phyloP scores from a whole-genome alignment of 2,113 vertebrate genomes.

The Equus quagga region DNA sequence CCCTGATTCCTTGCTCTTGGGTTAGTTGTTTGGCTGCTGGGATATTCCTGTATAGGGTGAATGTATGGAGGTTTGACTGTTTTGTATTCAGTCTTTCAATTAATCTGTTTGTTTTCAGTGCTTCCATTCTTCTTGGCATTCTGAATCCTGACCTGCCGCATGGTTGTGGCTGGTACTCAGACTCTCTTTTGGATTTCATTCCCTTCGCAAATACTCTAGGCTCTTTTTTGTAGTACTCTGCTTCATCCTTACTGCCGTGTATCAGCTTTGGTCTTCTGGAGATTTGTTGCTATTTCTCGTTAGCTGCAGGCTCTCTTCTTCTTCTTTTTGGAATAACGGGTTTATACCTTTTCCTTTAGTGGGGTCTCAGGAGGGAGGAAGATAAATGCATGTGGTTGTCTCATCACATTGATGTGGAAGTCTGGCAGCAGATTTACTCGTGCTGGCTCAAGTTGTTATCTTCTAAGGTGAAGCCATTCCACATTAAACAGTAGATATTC shows the following conservation, averaged over 20 bases:
- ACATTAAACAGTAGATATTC: not conserved
- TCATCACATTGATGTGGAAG: not conserved
- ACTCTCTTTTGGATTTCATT: slow-evolving; percentile 24
- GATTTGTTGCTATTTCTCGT: slow-evolving; percentile 28
- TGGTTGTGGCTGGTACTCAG: not conserved
- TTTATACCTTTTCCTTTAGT: not conserved
- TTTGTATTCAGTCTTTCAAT: not conserved
- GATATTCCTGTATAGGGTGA: not conserved
- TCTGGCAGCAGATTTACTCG: not conserved
- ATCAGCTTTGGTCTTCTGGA: not conserved
- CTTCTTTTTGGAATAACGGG: not conserved
- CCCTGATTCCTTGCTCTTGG: not conserved
- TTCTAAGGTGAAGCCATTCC: not conserved
- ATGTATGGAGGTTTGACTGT: not conserved
- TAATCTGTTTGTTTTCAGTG: not conserved
- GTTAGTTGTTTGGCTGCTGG: not conserved
- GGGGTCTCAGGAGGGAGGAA: not conserved
- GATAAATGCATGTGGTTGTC: not conserved
- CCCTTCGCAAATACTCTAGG: not conserved
- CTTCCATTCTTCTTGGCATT: not conserved
- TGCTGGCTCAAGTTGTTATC: not conserved
- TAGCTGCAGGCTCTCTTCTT: not conserved
- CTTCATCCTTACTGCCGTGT: not conserved
- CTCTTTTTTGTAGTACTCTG: not conserved
- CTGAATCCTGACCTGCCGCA: not conserved